A percentile compares a stretch with the other conserved stretches of the same genome.
These are phyloP conservation scores for Heloderma charlesbogerti DNA, from an alignment of 2,113 vertebrate genomes.

Conservation along the genomic window DNA sequence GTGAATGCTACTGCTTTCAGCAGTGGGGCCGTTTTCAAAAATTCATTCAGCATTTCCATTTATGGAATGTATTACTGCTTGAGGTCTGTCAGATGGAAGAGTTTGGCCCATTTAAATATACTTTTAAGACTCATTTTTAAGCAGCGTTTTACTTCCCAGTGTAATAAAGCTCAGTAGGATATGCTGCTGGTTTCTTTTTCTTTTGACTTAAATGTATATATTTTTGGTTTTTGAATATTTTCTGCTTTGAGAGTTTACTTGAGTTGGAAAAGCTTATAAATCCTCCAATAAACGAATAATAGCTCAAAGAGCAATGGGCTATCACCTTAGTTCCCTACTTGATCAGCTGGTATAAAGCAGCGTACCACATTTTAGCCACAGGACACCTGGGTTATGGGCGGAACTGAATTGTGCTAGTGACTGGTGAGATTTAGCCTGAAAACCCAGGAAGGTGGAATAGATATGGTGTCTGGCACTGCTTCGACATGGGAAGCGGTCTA, in stretches of 20 bases:
- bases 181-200: neutral
- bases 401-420: neutral
- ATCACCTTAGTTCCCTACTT: neutral
- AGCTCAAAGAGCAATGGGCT: neutral
- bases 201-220: neutral
- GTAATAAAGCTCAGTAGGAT: neutral
- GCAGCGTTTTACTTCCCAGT: neutral
- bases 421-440: neutral
- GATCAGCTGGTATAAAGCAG: neutral
- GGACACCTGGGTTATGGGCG: neutral
- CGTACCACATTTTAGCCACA: neutral
- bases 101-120: neutral
- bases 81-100: neutral
- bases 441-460: neutral
- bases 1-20: neutral
- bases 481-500: neutral
- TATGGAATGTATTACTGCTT: neutral
- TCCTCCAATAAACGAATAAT: neutral
- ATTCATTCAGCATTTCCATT: neutral
- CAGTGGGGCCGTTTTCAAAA: neutral
- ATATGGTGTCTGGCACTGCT: neutral
- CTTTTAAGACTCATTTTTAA: neutral
- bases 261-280: neutral
- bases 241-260: neutral
- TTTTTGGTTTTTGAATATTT: neutral